These are phyloP conservation scores for Lindbergichthys nudifrons DNA, from an alignment of 2,797 vertebrate genomes.

Conservation along the genomic window DNA sequence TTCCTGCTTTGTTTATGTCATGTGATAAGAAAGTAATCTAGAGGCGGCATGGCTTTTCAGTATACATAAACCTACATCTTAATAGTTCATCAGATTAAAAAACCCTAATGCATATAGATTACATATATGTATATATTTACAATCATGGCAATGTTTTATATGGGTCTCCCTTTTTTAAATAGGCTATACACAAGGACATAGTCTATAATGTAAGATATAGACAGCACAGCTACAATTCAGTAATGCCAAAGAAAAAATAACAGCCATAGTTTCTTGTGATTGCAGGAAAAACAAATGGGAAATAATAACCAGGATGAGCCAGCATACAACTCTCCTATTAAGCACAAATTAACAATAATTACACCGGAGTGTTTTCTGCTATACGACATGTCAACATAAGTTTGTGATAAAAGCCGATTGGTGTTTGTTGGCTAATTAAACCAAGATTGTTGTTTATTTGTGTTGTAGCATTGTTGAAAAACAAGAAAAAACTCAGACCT, in stretches of 20 bases:
- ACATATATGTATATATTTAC: too few species aligned
- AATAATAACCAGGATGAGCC: neutral
- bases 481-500: too few species aligned
- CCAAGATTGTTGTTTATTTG: neutral
- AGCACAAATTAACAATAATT: neutral
- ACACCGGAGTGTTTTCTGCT: neutral
- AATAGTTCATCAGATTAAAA: neutral
- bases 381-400: neutral
- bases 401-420: neutral
- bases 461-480: too few species aligned
- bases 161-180: too few species aligned
- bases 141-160: too few species aligned
- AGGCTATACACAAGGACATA: neutral
- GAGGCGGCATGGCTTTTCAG: neutral
- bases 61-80: neutral
- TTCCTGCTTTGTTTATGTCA: neutral
- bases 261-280: neutral
- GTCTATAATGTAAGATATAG: neutral
- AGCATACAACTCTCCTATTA: too few species aligned
- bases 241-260: neutral
- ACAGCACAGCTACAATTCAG: neutral
- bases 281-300: slow-evolving; percentile 2
- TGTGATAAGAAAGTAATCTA: neutral
- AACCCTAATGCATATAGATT: neutral
- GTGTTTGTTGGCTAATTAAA: neutral